phyloP scores from a whole-genome alignment of 1,140 invertebrate genomes.

The Drosophila truncata region DNA sequence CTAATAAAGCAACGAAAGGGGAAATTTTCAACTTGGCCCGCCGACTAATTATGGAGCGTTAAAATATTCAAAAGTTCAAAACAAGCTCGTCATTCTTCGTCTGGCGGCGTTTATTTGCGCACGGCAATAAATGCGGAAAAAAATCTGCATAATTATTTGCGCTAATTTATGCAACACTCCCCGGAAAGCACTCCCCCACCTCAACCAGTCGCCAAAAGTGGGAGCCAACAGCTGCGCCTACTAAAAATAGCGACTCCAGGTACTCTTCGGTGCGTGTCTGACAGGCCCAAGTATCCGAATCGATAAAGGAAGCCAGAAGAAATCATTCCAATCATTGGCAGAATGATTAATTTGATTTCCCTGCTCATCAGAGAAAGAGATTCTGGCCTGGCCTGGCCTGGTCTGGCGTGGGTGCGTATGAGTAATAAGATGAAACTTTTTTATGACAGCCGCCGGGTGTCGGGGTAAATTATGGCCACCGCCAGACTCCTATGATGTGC shows the following conservation, averaged over 20 bases:
- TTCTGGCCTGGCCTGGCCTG: background rate
- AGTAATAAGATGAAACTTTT: slow-evolving; percentile 68
- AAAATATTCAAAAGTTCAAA: slow-evolving; percentile 64
- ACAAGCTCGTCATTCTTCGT: slow-evolving; percentile 38
- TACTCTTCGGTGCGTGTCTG: slow-evolving; percentile 27
- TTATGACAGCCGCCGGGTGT: slow-evolving; percentile 54
- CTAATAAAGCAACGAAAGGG: slow-evolving; percentile 6
- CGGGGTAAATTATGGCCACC: slow-evolving; percentile 55
- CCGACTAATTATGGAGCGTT: slow-evolving; percentile 56
- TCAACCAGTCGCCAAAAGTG: background rate
- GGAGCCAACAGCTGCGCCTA: slow-evolving; percentile 44
- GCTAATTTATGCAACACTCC: slow-evolving; percentile 52
- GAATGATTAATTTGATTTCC: slow-evolving; percentile 73
- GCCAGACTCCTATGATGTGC: slow-evolving; percentile 26
- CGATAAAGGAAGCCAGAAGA: slow-evolving; percentile 31
- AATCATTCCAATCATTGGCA: slow-evolving; percentile 59
- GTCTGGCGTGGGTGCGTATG: slow-evolving; percentile 35
- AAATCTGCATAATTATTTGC: slow-evolving; percentile 57
- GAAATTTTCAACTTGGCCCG: slow-evolving; percentile 24
- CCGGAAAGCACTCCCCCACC: background rate
- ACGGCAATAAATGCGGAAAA: slow-evolving; percentile 39
- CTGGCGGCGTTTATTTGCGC: slow-evolving; percentile 39
- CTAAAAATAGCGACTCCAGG: slow-evolving; percentile 35
- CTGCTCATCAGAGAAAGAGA: slow-evolving; percentile 10
- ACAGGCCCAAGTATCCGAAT: slow-evolving; percentile 30